Evolutionary conservation across 2,113 vertebrate species (phyloP), one percentile per base, ranked within the genome.

Genomic region (Dicerorhinus sumatrensis): DNA sequence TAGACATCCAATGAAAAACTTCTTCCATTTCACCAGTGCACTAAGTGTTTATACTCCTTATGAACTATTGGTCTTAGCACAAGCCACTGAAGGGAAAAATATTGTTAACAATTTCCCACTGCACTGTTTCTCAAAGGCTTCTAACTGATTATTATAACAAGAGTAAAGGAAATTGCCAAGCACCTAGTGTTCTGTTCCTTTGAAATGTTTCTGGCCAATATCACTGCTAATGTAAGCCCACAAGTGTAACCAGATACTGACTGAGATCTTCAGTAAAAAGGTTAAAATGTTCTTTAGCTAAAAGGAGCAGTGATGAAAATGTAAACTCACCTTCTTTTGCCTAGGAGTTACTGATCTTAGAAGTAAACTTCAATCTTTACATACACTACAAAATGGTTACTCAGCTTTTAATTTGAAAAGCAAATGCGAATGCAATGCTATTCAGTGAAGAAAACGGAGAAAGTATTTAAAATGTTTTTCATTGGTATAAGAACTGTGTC

Each of bases 341-440:
- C 62, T 72, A 87, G 39, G 29, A 46, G 8, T 81, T 48, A 72
- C 21, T 33, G 33, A 70, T 89, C 7, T 65, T 86, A 23, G n/a
- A 91, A 70, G 83, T 87, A 80, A 81, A 90, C 29, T 54, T 93
- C 1, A 63, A 4, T 73, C 63, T 86, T 54, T 72, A 70, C 2
- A 69, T 27, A 75, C 10, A 14, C 33, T n/a, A 85, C 58, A 85
- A 72, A 91, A 70, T 82, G 65, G 91, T 91, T 54, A 56, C 6
- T 48, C 31, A 83, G 60, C 67, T 97, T 92, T 82, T 92, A 92
- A 62, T 89, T 31, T 94, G 63, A 82, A 96, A 95, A 92, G 33
- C 29, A 70, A 94, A 94, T 85, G 51, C 58, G 60, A 91, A 82
- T 82, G 23, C 21, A 85, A 89, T 33, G 54, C 4, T 94, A 91